A percentile compares a stretch with the other conserved stretches of the same genome.
phyloP scores from a whole-genome alignment of 1,140 invertebrate genomes.

The Drosophila lacteicornis region DNA sequence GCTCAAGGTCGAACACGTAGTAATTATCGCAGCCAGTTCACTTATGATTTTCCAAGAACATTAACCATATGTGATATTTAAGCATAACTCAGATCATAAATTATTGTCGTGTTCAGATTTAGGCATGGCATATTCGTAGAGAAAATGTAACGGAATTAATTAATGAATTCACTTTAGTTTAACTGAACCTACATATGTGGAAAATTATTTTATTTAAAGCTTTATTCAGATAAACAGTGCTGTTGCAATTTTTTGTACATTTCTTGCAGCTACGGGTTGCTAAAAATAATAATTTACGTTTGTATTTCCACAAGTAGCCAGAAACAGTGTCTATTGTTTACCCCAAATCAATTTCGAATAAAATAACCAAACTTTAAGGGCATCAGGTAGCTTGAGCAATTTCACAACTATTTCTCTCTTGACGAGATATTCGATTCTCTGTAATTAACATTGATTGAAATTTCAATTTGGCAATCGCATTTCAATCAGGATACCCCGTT shows the following conservation, averaged over 20 bases:
- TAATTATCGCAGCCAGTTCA: constrained; percentile 5
- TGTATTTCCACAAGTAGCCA: no score
- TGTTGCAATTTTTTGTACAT: no score
- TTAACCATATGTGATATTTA: background rate
- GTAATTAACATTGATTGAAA: constrained; percentile 41
- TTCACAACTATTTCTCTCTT: constrained; percentile 12
- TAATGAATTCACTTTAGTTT: background rate
- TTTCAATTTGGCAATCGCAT: constrained; percentile 22
- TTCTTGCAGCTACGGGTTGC: no score
- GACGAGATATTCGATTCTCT: background rate
- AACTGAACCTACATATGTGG: no score
- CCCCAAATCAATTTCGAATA: background rate
- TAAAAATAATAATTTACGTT: no score
- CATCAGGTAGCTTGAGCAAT: background rate
- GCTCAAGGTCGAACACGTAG: background rate
- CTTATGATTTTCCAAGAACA: no score
- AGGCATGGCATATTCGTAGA: background rate
- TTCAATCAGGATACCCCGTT: background rate
- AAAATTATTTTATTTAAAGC: background rate
- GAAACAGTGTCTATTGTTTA: background rate
- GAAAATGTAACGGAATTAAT: background rate
- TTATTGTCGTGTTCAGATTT: background rate
- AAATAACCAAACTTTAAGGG: background rate
- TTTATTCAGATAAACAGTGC: no score
- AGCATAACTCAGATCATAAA: background rate